A percentile compares a stretch with the other conserved stretches of the same genome.
These are phyloP conservation scores for Limnephilus marmoratus DNA, from an alignment of 2,888 invertebrate genomes.

Conservation along the genomic window DNA sequence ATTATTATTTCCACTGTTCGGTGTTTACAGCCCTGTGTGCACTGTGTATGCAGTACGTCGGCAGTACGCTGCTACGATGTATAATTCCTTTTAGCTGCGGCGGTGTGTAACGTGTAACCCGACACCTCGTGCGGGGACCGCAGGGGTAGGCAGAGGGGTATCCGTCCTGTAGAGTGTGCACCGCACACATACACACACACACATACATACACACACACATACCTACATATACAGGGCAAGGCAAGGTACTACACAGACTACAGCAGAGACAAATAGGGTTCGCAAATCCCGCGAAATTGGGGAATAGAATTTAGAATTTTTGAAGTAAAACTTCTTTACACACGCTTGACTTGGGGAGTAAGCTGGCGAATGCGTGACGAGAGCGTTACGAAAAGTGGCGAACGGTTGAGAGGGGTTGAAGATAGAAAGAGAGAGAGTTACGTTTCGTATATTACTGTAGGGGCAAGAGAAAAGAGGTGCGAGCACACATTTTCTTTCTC, in stretches of 20 bases:
- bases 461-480: too few species aligned
- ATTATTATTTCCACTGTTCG: neutral
- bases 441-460: too few species aligned
- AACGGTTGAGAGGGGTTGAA: too few species aligned
- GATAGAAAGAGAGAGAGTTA: too few species aligned
- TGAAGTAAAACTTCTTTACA: too few species aligned
- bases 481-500: too few species aligned
- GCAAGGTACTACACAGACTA: neutral
- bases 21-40: neutral
- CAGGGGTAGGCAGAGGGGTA: neutral
- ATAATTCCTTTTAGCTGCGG: neutral
- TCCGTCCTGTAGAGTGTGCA: neutral
- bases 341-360: too few species aligned
- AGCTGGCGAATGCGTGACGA: too few species aligned
- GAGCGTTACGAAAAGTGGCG: too few species aligned
- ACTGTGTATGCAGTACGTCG: neutral
- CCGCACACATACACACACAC: neutral
- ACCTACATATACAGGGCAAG: neutral
- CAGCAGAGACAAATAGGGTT: too few species aligned
- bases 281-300: too few species aligned
- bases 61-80: neutral
- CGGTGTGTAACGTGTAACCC: neutral
- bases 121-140: neutral
- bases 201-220: neutral
- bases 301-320: too few species aligned